A percentile compares a stretch with the other conserved stretches of the same genome.
Evolutionary conservation across 2,113 vertebrate species (phyloP).

Genomic region (Varanus salvator): DNA sequence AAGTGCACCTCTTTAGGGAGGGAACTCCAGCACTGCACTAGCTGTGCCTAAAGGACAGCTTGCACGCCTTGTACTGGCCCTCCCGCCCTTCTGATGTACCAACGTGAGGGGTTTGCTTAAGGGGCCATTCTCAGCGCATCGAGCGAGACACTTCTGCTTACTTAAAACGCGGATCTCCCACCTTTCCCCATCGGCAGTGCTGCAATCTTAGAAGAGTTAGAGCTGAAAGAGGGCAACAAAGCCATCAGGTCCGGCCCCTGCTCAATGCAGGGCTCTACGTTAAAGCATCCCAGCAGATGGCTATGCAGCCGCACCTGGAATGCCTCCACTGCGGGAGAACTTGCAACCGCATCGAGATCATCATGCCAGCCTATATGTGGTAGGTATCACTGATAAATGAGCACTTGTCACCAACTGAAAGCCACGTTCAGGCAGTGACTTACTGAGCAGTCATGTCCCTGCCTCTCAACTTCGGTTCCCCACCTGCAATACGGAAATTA

Average conservation of each 20-base stretch:
- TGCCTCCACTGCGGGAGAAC: no score
- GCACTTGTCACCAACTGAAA: background rate
- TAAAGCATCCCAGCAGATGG: no score
- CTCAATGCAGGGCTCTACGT: no score
- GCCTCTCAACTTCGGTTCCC: background rate
- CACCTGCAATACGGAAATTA: background rate
- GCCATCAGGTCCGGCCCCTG: no score
- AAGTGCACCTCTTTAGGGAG: no score
- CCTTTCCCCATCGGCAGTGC: background rate
- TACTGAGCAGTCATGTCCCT: background rate
- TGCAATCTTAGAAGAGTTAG: no score
- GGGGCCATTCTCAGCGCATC: background rate
- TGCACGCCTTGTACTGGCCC: background rate
- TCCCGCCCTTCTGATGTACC: background rate
- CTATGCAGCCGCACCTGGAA: no score
- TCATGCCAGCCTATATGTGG: background rate
- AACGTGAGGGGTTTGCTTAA: background rate
- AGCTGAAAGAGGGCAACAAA: no score
- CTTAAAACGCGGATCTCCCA: background rate
- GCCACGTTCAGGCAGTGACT: background rate
- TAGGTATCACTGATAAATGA: background rate
- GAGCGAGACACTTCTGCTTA: background rate
- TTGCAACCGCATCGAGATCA: background rate
- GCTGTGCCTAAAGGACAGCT: background rate
- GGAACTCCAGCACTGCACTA: no score